A percentile compares a stretch with the other conserved stretches of the same genome.
Conservation (phyloP, 2,888 invertebrate genomes). For the Sphaerophoria taeniata region DNA sequence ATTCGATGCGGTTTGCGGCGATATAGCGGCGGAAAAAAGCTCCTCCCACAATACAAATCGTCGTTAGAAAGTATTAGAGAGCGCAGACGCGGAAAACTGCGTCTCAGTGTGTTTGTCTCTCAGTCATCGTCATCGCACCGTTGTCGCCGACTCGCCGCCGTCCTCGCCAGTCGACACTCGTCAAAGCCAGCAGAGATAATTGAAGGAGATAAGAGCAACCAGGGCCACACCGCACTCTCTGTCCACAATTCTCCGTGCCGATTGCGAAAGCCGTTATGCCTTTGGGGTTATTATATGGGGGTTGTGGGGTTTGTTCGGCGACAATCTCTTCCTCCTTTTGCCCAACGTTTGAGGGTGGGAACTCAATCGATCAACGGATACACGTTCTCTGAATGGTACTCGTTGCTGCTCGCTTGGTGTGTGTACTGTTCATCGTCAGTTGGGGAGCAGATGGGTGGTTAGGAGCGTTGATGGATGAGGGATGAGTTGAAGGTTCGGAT, state of each 20-base stretch:
- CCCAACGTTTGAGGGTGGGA: conserved; percentile 50
- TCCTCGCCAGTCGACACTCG: conserved; percentile 40
- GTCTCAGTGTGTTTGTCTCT: too few relatives aligned
- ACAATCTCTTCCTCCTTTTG: conserved; percentile 33
- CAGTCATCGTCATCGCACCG: not conserved
- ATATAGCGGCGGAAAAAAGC: conserved; percentile 62
- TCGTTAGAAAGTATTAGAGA: conserved; percentile 57
- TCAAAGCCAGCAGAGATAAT: conserved; percentile 79
- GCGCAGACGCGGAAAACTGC: conserved; percentile 69
- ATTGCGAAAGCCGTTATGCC: conserved; percentile 26
- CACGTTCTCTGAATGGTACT: conserved; percentile 69
- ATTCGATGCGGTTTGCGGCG: conserved; percentile 54
- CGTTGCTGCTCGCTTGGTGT: conserved; percentile 32
- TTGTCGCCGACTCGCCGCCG: not conserved
- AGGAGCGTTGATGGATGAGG: conserved; percentile 24
- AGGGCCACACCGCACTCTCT: conserved; percentile 74
- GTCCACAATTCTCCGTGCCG: conserved; percentile 56
- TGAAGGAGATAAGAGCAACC: conserved; percentile 81
- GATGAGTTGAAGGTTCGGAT: not conserved
- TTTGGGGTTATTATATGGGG: conserved; percentile 6
- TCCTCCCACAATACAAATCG: conserved; percentile 68
- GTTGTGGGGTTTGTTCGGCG: conserved; percentile 50
- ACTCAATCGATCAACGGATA: conserved; percentile 73
- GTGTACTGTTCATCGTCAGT: conserved; percentile 9
- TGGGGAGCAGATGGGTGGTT: conserved; percentile 41